Evolutionary conservation across 1,140 invertebrate genomes (phyloP), one percentile per base, ranked within the genome.

Genomic region (Andricus grossulariae): DNA sequence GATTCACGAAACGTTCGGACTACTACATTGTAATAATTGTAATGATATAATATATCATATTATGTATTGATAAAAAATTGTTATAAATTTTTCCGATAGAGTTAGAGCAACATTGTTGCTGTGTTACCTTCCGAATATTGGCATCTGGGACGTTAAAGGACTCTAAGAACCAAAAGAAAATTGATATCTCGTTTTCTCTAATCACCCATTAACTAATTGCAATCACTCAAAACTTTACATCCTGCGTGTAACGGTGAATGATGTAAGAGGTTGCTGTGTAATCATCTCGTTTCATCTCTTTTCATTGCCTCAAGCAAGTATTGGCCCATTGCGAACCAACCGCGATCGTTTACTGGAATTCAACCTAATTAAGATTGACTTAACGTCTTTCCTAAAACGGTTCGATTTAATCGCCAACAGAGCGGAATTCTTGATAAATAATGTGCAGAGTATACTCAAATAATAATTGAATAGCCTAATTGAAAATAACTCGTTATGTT

Each of bases 321-420:
- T 66, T 66, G 25, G 60, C 15, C 60, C 25, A 66, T 66, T 66
- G 60, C 60, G 25, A 66, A 66, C 39, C 25, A 66, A 66, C 60
- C 60, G 39, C 60, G 39, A 66, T 66, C 60, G 25, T 66, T 66
- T 66, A 66, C 60, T 45, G 32, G 25, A 39, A 66, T 13, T 66
- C 60, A 66, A 66, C 60, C 60, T 66, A 66, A 66, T 66, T 66
- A 66, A 66, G 60, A 66, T n/a, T 66, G 60, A 66, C 45, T 66
- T 66, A 66, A 66, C n/a, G 60, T 66, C 45, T 66, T 66, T 66
- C 60, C 60, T 66, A 39, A 66, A 66, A 66, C 25, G 60, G 60
- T 66, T 66, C 57, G 15, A 12, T 12, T 39, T 66, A 11, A 45
- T 45, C 39, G 39, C 32, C 32, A 66, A 45, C 60, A 66, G 32